Percentiles rank a stretch among this genome's conserved stretches.
phyloP scores from a whole-genome alignment of 2,888 invertebrate species.

The Morpho deidamia region DNA sequence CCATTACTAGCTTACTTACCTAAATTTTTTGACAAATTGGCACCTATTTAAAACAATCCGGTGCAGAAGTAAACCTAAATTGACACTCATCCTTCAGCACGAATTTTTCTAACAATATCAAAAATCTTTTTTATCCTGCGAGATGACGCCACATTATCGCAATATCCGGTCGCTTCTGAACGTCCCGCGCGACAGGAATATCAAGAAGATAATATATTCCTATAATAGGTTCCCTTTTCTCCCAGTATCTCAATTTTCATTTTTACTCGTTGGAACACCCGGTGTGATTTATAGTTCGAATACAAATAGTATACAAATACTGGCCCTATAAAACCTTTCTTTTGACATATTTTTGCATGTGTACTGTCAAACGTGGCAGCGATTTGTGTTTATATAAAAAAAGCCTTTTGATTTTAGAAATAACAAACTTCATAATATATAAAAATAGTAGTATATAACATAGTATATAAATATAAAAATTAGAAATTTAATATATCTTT shows the following conservation, averaged over 20 bases:
- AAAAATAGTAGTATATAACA: no score
- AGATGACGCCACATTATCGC: constrained; percentile 69
- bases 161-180: constrained; percentile 67
- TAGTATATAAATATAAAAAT: no score
- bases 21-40: constrained; percentile 5
- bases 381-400: no score
- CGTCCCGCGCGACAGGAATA: constrained; percentile 67
- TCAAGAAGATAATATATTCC: constrained; percentile 71
- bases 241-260: constrained; percentile 76
- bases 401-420: no score
- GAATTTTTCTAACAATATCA: constrained; percentile 42
- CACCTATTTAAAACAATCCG: constrained; percentile 10
- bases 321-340: background rate
- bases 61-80: constrained; percentile 4
- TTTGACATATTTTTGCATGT: background rate
- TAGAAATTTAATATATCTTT: no score
- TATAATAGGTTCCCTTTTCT: constrained; percentile 72
- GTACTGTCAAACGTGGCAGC: no score
- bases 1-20: background rate
- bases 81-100: constrained; percentile 6
- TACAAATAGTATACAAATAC: constrained; percentile 2
- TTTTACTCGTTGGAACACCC: constrained; percentile 71
- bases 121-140: constrained; percentile 56
- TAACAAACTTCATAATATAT: no score
- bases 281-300: constrained; percentile 55